phyloP scores from a whole-genome alignment of 2,797 vertebrate genomes.

The Anniella stebbinsi region DNA sequence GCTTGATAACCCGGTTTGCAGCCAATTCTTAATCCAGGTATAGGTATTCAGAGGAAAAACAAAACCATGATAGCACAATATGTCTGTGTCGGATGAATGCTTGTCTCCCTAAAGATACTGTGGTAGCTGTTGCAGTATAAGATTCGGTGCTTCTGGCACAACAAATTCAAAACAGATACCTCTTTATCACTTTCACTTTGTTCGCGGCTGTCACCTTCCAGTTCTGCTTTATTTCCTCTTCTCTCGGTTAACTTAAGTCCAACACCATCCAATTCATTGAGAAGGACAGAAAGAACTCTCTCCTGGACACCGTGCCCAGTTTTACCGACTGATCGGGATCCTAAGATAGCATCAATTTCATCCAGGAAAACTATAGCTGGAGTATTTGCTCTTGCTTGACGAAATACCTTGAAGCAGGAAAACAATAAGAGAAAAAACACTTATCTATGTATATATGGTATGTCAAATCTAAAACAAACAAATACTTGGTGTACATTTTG shows the following conservation, averaged over 20 bases:
- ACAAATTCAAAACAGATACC: conserved; percentile 70
- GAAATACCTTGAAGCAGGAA: conserved; percentile 85
- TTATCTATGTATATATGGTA: background rate
- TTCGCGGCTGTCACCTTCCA: conserved; percentile 76
- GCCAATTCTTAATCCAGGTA: background rate
- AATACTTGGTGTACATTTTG: background rate
- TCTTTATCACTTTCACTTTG: conserved; percentile 69
- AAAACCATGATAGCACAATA: background rate
- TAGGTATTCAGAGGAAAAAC: background rate
- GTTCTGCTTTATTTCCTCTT: conserved; percentile 80
- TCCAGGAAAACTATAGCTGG: conserved; percentile 96
- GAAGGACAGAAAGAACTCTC: conserved; percentile 91
- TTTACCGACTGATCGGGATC: conserved; percentile 81
- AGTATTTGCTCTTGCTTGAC: conserved; percentile 89
- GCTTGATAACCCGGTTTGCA: background rate
- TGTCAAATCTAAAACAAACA: background rate
- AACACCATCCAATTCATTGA: conserved; percentile 96
- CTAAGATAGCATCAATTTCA: conserved; percentile 95
- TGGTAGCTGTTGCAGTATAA: background rate
- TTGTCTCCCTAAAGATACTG: background rate
- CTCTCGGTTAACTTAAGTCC: conserved; percentile 89
- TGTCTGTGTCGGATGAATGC: background rate
- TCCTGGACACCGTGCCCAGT: conserved; percentile 83
- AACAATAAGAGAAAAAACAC: conserved; percentile 14
- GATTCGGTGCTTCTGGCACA: background rate